These are phyloP conservation scores for Siphamia tubifer DNA, from an alignment of 2,113 vertebrate species.

Conservation along the genomic window DNA sequence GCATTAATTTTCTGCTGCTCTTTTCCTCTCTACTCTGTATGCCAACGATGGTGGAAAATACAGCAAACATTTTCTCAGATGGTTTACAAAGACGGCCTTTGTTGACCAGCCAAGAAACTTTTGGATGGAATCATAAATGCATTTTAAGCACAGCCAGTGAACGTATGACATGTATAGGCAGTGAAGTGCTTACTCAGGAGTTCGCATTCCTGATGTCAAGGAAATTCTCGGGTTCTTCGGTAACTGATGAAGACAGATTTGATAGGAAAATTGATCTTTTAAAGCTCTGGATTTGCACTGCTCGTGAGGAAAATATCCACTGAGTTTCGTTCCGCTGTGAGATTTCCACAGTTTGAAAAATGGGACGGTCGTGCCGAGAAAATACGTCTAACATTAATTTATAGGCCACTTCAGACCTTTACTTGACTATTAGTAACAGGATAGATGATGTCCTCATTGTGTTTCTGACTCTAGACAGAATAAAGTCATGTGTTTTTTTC, in stretches of 20 bases:
- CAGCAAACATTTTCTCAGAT: slow-evolving; percentile 56
- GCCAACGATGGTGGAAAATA: slow-evolving; percentile 55
- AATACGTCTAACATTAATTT: slow-evolving; percentile 25
- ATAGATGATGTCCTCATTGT: not conserved
- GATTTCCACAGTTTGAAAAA: slow-evolving; percentile 42
- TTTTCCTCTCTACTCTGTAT: slow-evolving; percentile 20
- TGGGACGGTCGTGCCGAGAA: slow-evolving; percentile 9
- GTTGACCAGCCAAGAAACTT: slow-evolving; percentile 56
- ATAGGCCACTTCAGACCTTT: not conserved
- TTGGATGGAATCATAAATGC: slow-evolving; percentile 48
- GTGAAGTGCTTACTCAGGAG: slow-evolving; percentile 22
- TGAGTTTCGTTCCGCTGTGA: slow-evolving; percentile 1
- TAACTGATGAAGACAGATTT: slow-evolving; percentile 40
- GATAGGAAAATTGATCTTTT: slow-evolving; percentile 45
- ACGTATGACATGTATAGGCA: slow-evolving; percentile 54
- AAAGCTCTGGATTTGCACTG: not conserved
- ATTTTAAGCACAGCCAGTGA: slow-evolving; percentile 40
- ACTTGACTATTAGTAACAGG: not conserved
- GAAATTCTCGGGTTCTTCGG: not conserved
- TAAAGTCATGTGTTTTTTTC: too few species aligned
- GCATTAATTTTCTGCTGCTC: slow-evolving; percentile 17
- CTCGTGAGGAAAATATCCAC: slow-evolving; percentile 22
- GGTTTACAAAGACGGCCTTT: slow-evolving; percentile 62
- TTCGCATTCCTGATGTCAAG: slow-evolving; percentile 26
- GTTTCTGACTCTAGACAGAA: not conserved